Percentiles rank a stretch among this genome's conserved stretches.
Evolutionary conservation across 2,888 invertebrate genomes (phyloP).

Genomic region (Hirtodrosophila duncani): DNA sequence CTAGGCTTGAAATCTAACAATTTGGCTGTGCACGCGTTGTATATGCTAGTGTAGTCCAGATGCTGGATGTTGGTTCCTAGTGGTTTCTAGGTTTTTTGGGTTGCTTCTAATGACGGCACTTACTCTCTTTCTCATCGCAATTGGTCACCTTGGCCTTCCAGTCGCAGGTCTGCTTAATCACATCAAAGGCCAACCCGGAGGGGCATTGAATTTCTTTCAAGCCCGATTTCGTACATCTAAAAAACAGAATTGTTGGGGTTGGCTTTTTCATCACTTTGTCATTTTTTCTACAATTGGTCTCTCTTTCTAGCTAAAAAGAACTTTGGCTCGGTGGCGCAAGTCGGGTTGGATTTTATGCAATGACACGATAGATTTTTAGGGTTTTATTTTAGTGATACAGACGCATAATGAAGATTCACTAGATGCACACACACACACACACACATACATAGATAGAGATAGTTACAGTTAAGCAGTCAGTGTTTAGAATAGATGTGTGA

Average conservation of each 20-base stretch:
- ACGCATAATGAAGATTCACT: conserved; percentile 24
- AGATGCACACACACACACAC: conserved; percentile 25
- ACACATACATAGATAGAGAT: conserved; percentile 26
- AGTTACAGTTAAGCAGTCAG: not conserved
- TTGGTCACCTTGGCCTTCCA: conserved; percentile 98
- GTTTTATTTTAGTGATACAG: conserved; percentile 52
- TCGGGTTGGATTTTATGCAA: conserved; percentile 38
- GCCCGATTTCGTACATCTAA: conserved; percentile 92
- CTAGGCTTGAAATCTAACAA: conserved; percentile 27
- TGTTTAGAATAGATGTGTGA: not conserved
- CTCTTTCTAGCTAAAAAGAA: conserved; percentile 48
- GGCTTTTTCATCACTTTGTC: conserved; percentile 2
- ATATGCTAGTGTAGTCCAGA: conserved; percentile 43
- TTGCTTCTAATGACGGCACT: conserved; percentile 79
- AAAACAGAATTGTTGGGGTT: conserved; percentile 32
- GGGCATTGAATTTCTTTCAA: conserved; percentile 98
- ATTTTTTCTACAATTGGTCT: conserved; percentile 1
- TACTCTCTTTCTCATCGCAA: conserved; percentile 98
- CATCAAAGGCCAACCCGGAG: conserved; percentile 97
- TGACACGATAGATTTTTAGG: conserved; percentile 43
- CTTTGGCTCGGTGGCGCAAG: conserved; percentile 55
- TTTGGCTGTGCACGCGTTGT: too few relatives aligned
- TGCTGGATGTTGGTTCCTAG: conserved; percentile 32
- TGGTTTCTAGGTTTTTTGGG: conserved; percentile 46
- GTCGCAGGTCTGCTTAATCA: conserved; percentile 98